Percentiles rank a stretch among this genome's conserved stretches.
These are phyloP conservation scores for Eledona agricola DNA, from an alignment of 2,888 invertebrate species.

Conservation along the genomic window DNA sequence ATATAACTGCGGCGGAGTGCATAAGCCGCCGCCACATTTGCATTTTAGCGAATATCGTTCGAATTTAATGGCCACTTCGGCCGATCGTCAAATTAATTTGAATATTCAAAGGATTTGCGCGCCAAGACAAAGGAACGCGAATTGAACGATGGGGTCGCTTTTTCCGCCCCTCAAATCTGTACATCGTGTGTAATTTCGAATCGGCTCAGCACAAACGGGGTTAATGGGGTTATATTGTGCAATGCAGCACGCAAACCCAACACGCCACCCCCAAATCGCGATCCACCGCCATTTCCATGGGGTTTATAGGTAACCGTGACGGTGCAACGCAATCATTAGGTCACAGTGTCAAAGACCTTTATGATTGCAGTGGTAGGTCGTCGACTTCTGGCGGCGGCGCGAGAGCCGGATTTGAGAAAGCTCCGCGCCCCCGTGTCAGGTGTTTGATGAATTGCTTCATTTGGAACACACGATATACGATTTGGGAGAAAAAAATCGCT, in stretches of 20 bases:
- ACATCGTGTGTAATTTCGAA: constrained; percentile 28
- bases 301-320: constrained; percentile 51
- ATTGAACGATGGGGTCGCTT: no score
- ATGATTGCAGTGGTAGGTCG: constrained; percentile 30
- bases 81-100: no score
- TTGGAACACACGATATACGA: constrained; percentile 1
- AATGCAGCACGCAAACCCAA: constrained; percentile 45
- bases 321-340: constrained; percentile 50
- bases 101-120: no score
- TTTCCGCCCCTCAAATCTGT: no score
- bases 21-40: no score
- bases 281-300: constrained; percentile 9
- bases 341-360: constrained; percentile 55
- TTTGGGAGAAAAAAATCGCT: constrained; percentile 2
- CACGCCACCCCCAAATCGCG: constrained; percentile 28
- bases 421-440: constrained; percentile 10
- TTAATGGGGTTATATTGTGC: constrained; percentile 38
- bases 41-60: no score
- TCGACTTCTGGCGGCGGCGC: constrained; percentile 14
- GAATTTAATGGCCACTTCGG: no score
- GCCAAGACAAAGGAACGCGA: no score
- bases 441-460: constrained; percentile 17
- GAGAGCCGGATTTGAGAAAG: constrained; percentile 12
- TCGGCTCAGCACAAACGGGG: constrained; percentile 35
- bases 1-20: no score